These are phyloP conservation scores for Gadopsis bispinosus DNA, from an alignment of 2,797 vertebrate genomes.

Conservation along the genomic window DNA sequence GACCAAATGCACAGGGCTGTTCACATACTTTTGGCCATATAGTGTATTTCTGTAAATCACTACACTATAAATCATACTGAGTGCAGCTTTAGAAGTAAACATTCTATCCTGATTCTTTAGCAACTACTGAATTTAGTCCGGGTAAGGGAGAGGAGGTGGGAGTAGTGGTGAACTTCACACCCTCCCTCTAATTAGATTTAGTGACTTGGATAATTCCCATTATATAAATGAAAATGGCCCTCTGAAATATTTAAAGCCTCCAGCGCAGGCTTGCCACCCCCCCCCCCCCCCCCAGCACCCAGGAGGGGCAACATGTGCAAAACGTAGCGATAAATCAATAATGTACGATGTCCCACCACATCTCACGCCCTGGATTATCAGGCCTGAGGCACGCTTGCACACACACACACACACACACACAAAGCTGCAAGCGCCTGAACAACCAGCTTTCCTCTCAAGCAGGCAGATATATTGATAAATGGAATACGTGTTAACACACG, in stretches of 20 bases:
- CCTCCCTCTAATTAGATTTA: constrained; percentile 77
- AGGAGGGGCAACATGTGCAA: constrained; percentile 76
- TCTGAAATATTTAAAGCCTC: constrained; percentile 80
- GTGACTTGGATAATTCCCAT: constrained; percentile 82
- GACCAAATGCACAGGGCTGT: not conserved
- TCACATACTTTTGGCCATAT: not conserved
- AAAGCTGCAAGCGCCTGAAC: too few relatives aligned
- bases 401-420: constrained; percentile 22
- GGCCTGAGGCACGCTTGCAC: not conserved
- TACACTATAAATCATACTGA: not conserved
- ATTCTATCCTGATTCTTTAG: constrained; percentile 5
- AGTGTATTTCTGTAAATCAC: not conserved
- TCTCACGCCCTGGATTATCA: constrained; percentile 57
- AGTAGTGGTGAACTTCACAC: constrained; percentile 67
- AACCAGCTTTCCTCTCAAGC: not conserved
- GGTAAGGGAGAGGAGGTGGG: constrained; percentile 12
- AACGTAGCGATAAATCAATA: constrained; percentile 77
- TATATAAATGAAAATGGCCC: constrained; percentile 79
- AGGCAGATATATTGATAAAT: constrained; percentile 3
- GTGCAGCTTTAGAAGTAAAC: not conserved
- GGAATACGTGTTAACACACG: not conserved
- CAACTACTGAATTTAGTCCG: constrained; percentile 1
- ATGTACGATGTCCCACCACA: constrained; percentile 67
- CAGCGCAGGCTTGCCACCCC: constrained; percentile 23
- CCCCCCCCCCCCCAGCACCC: constrained; percentile 3